These are phyloP conservation scores for Stichodactyla mertensii DNA, from an alignment of 64 coral and sea anemone species.

Conservation along the genomic window DNA sequence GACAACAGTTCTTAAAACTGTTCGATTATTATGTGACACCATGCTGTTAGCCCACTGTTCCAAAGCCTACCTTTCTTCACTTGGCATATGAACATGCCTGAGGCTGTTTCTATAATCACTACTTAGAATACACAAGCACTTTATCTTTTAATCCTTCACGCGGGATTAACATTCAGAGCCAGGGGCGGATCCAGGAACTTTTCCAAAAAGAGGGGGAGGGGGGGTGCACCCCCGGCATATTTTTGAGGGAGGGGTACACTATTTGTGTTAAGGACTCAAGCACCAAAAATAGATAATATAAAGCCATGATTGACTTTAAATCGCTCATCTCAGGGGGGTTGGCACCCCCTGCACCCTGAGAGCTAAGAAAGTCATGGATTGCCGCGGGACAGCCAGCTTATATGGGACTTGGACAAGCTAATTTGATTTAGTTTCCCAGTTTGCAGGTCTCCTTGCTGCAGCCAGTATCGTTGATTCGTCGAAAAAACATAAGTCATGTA, in stretches of 20 bases:
- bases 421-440: background rate
- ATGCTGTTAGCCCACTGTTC: background rate
- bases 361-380: background rate
- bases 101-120: conserved; percentile 18
- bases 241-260: no score
- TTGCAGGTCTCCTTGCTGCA: background rate
- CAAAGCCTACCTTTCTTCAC: background rate
- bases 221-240: no score
- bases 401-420: background rate
- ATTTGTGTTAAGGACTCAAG: no score
- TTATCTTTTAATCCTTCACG: conserved; percentile 12
- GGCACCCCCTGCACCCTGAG: no score
- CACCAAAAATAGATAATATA: no score
- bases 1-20: background rate
- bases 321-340: no score
- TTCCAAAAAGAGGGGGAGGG: no score
- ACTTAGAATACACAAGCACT: conserved; percentile 8
- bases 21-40: background rate
- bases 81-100: background rate
- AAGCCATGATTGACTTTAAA: no score
- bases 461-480: no score
- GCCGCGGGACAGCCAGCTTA: background rate
- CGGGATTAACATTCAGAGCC: background rate
- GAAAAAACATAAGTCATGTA: no score
- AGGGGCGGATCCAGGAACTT: no score